phyloP scores from a whole-genome alignment of 2,888 invertebrate genomes.

The Meteorus colon region DNA sequence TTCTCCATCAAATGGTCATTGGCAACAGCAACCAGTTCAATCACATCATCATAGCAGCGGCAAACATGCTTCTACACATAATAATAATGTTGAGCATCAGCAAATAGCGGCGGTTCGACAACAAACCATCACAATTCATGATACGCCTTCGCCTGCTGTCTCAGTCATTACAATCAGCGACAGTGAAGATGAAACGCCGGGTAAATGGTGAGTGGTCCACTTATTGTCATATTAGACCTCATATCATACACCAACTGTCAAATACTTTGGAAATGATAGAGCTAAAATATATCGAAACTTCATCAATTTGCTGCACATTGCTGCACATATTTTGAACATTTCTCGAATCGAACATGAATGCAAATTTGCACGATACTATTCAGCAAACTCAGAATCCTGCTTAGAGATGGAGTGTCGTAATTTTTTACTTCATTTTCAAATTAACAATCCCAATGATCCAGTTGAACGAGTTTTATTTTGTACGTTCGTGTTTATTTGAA shows the following conservation, averaged over 20 bases:
- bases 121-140: conserved; percentile 95
- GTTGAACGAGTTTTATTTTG: too few relatives aligned
- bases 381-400: too few relatives aligned
- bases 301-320: too few relatives aligned
- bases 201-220: conserved; percentile 67
- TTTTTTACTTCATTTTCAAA: too few relatives aligned
- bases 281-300: too few relatives aligned
- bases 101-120: conserved; percentile 75
- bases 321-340: too few relatives aligned
- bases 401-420: too few relatives aligned
- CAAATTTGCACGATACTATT: too few relatives aligned
- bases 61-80: conserved; percentile 59
- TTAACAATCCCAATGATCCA: too few relatives aligned
- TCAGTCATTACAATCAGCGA: conserved; percentile 97
- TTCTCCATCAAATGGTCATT: conserved; percentile 71
- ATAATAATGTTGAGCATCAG: conserved; percentile 64
- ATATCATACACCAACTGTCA: background rate
- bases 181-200: conserved; percentile 89
- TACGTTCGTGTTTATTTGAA: too few relatives aligned
- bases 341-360: too few relatives aligned
- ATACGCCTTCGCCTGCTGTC: conserved; percentile 95
- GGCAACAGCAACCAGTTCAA: conserved; percentile 69
- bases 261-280: background rate
- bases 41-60: conserved; percentile 62
- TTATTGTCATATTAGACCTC: conserved; percentile 24